phyloP scores from a whole-genome alignment of 2,797 vertebrate species.

The Pangasius larnaudii region DNA sequence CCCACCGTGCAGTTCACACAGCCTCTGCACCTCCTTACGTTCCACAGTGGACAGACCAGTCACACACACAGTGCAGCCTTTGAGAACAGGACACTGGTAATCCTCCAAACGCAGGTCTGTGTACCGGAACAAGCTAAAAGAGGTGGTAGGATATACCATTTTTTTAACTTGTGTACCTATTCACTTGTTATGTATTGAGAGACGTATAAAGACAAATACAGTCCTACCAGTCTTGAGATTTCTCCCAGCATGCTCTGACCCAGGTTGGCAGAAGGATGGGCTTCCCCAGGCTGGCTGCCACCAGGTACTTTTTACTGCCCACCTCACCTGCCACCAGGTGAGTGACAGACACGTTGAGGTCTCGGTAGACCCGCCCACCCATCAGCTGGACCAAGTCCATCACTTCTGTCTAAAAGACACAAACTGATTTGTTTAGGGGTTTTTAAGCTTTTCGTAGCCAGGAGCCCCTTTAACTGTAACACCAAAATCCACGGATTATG shows the following conservation, averaged over 20 bases:
- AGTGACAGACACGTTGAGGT: slow-evolving; percentile 91
- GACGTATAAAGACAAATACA: slow-evolving; percentile 4
- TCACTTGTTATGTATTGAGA: not conserved
- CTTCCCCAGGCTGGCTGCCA: slow-evolving; percentile 91
- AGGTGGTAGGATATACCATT: not conserved
- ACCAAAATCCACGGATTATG: not conserved
- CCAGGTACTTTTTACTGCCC: slow-evolving; percentile 97
- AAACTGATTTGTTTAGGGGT: not conserved
- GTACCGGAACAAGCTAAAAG: slow-evolving; percentile 81
- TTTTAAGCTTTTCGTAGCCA: not conserved
- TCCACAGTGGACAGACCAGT: slow-evolving; percentile 87
- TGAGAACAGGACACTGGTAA: slow-evolving; percentile 87
- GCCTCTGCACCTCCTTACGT: slow-evolving; percentile 88
- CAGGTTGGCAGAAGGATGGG: slow-evolving; percentile 90
- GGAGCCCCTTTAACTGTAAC: not conserved
- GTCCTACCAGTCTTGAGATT: slow-evolving; percentile 86
- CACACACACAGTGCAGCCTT: slow-evolving; percentile 91
- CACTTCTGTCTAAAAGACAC: slow-evolving; percentile 82
- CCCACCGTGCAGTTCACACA: slow-evolving; percentile 86
- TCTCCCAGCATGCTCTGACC: slow-evolving; percentile 90
- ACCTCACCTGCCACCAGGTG: slow-evolving; percentile 97
- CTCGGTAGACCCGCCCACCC: slow-evolving; percentile 89
- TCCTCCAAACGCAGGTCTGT: slow-evolving; percentile 83
- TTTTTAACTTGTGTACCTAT: not conserved
- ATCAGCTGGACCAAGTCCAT: slow-evolving; percentile 93